Conservation (phyloP, 2,888 invertebrate species). For the Trachelus troglodyta region DNA sequence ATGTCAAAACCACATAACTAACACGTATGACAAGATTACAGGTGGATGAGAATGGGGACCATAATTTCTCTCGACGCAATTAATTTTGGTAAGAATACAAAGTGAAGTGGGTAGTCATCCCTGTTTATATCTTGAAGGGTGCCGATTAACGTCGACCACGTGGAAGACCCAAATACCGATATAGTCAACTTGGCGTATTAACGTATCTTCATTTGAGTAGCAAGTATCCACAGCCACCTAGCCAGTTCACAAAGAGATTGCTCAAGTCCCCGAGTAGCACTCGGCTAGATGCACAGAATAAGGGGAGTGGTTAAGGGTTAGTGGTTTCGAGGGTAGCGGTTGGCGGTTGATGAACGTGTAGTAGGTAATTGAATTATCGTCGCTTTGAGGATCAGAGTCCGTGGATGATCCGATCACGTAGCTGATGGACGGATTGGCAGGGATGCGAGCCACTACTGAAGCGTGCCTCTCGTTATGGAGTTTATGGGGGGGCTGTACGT, state of each 20-base stretch:
- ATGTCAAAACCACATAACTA: neutral
- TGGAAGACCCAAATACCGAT: neutral
- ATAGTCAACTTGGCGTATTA: neutral
- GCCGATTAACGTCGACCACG: neutral
- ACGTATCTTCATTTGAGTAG: neutral
- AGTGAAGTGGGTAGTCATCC: neutral
- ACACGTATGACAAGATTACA: constrained; percentile 16
- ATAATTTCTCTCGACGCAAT: constrained; percentile 20
- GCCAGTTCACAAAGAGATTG: neutral
- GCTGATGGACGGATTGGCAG: constrained; percentile 61
- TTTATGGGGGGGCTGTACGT: neutral
- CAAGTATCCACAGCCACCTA: neutral
- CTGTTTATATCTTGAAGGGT: neutral
- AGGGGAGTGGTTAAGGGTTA: constrained; percentile 39
- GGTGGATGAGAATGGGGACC: constrained; percentile 13
- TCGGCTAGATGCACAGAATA: constrained; percentile 3
- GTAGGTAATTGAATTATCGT: constrained; percentile 65
- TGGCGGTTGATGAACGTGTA: constrained; percentile 62
- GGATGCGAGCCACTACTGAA: constrained; percentile 62
- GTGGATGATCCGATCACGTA: constrained; percentile 64
- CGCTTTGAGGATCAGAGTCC: constrained; percentile 65
- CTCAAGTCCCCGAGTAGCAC: constrained; percentile 5
- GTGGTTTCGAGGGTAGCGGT: constrained; percentile 46
- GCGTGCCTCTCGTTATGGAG: constrained; percentile 4
- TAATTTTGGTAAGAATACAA: constrained; percentile 13